Conservation (phyloP, 2,888 invertebrate species). For the Timandra comae region DNA sequence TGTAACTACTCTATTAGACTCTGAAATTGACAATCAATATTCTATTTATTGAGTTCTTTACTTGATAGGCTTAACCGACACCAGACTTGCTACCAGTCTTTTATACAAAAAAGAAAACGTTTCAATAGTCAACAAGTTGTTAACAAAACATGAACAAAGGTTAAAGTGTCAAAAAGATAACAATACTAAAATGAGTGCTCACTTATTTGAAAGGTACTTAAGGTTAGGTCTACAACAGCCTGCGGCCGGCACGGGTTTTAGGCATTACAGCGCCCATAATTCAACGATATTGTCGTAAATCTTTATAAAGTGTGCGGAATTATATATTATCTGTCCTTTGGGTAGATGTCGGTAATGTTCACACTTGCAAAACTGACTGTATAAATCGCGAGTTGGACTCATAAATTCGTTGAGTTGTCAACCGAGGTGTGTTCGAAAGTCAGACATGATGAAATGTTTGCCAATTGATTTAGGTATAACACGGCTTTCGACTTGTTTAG, state of each 20-base stretch:
- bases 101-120: too few relatives aligned
- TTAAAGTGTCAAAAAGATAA: too few relatives aligned
- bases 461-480: not conserved
- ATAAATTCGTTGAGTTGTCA: constrained; percentile 20
- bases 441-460: constrained; percentile 15
- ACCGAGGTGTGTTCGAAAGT: constrained; percentile 14
- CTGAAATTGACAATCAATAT: too few relatives aligned
- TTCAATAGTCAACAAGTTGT: too few relatives aligned
- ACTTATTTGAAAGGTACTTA: too few relatives aligned
- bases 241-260: not conserved
- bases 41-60: too few relatives aligned
- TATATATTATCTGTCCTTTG: constrained; percentile 48
- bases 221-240: not conserved
- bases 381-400: constrained; percentile 17
- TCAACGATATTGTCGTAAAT: constrained; percentile 31
- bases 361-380: constrained; percentile 35
- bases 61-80: too few relatives aligned
- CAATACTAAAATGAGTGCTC: too few relatives aligned
- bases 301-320: constrained; percentile 28
- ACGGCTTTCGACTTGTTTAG: not conserved
- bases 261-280: constrained; percentile 9
- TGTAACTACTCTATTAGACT: too few relatives aligned
- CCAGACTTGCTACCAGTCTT: too few relatives aligned
- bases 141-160: too few relatives aligned
- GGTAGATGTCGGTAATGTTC: constrained; percentile 51